Base-by-base conservation (phyloP, 2,888 invertebrate genomes). In the Cyaniris semiargus region DNA sequence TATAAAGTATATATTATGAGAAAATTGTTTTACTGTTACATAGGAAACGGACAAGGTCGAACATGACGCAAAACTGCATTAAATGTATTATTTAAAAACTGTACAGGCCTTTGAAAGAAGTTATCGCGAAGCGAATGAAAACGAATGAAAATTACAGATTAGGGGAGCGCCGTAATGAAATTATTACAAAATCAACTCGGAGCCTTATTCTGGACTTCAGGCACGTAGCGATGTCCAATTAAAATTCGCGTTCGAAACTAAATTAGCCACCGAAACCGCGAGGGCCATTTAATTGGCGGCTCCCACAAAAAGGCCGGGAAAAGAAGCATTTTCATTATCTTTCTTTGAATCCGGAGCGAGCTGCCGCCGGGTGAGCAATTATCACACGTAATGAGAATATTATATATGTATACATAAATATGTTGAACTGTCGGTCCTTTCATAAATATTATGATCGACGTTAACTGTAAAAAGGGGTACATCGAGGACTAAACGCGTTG, bases 211-310 rank as follows among this genome's bases (percentile, higher is more conserved):
- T 53, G 74, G 48, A 71, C 72, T 23, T 72, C 48, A 23, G 53
- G 74, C 48, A 74, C 74, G 74, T 74, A 76, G 72, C 76, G 60
- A 31, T 75, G 60, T 79, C 78, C 76, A 80, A 81, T 81, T 79
- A 80, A 81, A 80, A 78, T 80, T 78, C 78, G 78, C 78, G 78
- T 79, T 78, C 78, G 75, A 77, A 78, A 79, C 80, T 77, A 78
- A 80, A 79, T 80, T 79, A 80, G 79, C 78, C 78, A 78, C 70
- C 71, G 56, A 53, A 34, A 56, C 21, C 71, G 76, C 78, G 27
- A 27, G 77, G 56, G 76, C 77, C 76, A 58, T 78, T 79, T 80
- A 80, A 79, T 80, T 79, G 72, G 76, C 44, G 72, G 48, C 34
- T 21, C 31, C 76, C 56, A 72, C 77, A 75, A 78, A 78, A 80